Base-by-base conservation (phyloP, 2,113 vertebrate species). In the Zosterops lateralis region DNA sequence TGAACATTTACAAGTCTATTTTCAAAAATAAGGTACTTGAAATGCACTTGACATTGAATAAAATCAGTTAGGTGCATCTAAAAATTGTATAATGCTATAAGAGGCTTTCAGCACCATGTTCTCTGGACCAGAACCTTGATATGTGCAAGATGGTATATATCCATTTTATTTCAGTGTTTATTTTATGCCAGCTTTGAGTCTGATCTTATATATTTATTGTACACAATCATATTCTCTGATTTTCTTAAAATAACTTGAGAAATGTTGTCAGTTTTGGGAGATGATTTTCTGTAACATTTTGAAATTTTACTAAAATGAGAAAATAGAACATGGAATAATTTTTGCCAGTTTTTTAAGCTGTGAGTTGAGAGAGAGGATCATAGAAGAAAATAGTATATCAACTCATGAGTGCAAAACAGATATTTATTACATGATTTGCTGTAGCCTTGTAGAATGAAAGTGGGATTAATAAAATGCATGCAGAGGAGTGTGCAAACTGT, bases 401-500 rank as follows among this genome's bases (percentile, higher is more conserved):
- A 65, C 74, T 93, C 83, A 78, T 1, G 17, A n/a, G 85, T 48
- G 17, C 31, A 93, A 96, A 95, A 92, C 86, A 91, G 92, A 84
- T 95, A 96, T 96, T 96, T 96, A 96, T 91, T 90, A 53, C 74
- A 87, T 34, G 89, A 87, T 84, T 94, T 1, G 0, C 85, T 95
- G 87, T 78, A 90, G 84, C 91, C 97, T 97, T 81, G 79, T 91
- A 78, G 94, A 94, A 91, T 84, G 95, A 91, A 93, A 96, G 80
- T 68, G 54, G 76, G 86, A 94, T 84, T 87, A 87, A 90, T 97
- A 95, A 96, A 95, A 89, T 25, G 80, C 71, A 53, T 91, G 68
- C 79, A 79, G 95, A 90, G 83, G 85, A 97, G 75, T 92, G 85
- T 60, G 50, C 96, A 96, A 97, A 97, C 95, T 95, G 95, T 96